These are phyloP conservation scores for Odontomyia ornata DNA, from an alignment of 2,888 invertebrate genomes.

Conservation along the genomic window DNA sequence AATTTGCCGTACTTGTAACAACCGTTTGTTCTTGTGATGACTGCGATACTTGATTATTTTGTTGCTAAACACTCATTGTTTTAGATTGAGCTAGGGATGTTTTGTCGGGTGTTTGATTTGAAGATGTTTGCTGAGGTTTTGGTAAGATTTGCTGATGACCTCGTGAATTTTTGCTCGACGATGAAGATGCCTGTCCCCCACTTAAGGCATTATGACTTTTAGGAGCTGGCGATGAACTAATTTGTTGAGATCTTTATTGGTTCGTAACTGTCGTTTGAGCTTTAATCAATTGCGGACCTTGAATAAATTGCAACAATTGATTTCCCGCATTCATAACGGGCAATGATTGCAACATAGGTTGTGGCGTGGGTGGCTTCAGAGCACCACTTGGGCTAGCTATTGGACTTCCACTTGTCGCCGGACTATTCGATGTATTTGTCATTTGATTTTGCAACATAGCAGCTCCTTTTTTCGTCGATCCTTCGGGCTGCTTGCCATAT, in stretches of 20 bases:
- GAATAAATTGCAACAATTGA: slow-evolving; percentile 55
- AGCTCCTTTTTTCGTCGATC: slow-evolving; percentile 64
- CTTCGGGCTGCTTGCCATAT: slow-evolving; percentile 64
- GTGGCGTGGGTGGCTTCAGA: slow-evolving; percentile 63
- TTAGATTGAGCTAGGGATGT: slow-evolving; percentile 50
- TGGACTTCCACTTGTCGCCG: slow-evolving; percentile 63
- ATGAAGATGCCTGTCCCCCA: neutral
- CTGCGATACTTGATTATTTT: slow-evolving; percentile 59
- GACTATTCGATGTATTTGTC: slow-evolving; percentile 58
- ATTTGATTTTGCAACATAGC: slow-evolving; percentile 54
- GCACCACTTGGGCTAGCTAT: slow-evolving; percentile 63
- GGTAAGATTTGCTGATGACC: slow-evolving; percentile 71
- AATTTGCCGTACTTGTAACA: slow-evolving; percentile 50
- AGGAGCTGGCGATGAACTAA: slow-evolving; percentile 34
- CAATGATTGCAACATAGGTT: slow-evolving; percentile 60
- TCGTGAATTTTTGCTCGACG: slow-evolving; percentile 53
- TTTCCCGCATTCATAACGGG: slow-evolving; percentile 54
- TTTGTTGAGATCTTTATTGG: slow-evolving; percentile 49
- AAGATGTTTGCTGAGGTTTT: slow-evolving; percentile 64
- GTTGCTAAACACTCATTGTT: slow-evolving; percentile 50
- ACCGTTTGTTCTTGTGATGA: slow-evolving; percentile 57
- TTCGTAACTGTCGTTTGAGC: slow-evolving; percentile 44
- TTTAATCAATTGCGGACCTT: slow-evolving; percentile 54
- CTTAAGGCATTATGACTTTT: slow-evolving; percentile 27
- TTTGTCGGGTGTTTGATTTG: slow-evolving; percentile 52